phyloP scores from a whole-genome alignment of 2,797 vertebrate species.

The Rhinoraja longicauda region DNA sequence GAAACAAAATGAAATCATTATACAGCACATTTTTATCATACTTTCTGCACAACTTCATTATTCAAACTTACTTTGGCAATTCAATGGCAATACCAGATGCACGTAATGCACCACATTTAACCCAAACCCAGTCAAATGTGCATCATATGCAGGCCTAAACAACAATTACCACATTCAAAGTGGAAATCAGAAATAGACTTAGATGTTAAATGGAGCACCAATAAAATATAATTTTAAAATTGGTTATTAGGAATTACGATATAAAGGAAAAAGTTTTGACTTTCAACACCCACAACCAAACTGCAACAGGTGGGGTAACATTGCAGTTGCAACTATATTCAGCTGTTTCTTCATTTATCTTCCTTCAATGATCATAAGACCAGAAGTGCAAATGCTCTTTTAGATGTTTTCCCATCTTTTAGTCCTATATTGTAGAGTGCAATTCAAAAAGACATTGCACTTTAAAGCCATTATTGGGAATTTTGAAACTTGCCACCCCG shows the following conservation, averaged over 20 bases:
- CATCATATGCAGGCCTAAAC: not conserved
- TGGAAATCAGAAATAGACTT: not conserved
- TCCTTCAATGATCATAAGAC: not conserved
- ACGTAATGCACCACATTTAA: not conserved
- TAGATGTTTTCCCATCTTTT: not conserved
- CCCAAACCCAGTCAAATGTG: not conserved
- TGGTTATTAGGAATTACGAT: not conserved
- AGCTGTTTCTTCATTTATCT: not conserved
- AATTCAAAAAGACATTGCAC: conserved; percentile 13
- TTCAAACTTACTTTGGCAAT: too few species aligned
- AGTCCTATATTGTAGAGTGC: not conserved
- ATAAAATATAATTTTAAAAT: not conserved
- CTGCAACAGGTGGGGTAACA: not conserved
- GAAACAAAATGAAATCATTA: not conserved
- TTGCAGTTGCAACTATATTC: not conserved
- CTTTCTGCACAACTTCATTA: not conserved
- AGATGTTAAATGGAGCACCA: not conserved
- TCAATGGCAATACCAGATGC: not conserved
- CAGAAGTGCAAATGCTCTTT: not conserved
- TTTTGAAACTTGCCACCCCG: not conserved
- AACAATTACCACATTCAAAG: not conserved
- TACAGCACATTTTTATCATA: not conserved
- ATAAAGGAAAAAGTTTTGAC: not conserved
- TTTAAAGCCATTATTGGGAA: not conserved
- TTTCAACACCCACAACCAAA: not conserved